Conservation (phyloP, 2,113 vertebrate species). For the Hippocampus zosterae region DNA sequence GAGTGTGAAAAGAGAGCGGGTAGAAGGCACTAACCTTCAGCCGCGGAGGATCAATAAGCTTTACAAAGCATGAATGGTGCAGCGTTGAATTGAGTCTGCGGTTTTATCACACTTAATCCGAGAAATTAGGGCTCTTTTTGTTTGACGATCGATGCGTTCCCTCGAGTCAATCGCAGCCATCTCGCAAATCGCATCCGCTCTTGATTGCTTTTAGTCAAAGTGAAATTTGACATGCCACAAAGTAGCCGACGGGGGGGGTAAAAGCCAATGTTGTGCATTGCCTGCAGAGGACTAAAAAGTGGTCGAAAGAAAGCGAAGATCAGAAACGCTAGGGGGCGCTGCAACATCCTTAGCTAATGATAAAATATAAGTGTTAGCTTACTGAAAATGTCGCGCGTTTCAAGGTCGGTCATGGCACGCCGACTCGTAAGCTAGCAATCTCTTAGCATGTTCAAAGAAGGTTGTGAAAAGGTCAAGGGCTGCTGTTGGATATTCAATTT, state of each 20-base stretch:
- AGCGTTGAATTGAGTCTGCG: not conserved
- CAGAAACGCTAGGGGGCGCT: not conserved
- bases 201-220: constrained; percentile 11
- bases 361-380: not conserved
- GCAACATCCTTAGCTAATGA: not conserved
- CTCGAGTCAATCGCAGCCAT: not conserved
- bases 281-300: not conserved
- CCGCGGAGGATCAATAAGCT: not conserved
- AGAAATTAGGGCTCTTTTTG: not conserved
- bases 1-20: not conserved
- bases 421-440: not conserved
- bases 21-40: not conserved
- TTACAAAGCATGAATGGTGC: not conserved
- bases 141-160: constrained; percentile 1
- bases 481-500: constrained; percentile 13
- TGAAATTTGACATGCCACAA: constrained; percentile 33
- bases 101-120: not conserved
- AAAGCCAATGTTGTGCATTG: constrained; percentile 15
- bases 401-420: not conserved
- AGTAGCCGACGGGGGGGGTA: constrained; percentile 34
- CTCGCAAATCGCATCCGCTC: not conserved
- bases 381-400: not conserved
- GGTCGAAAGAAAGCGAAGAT: not conserved
- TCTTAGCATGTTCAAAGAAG: constrained; percentile 5
- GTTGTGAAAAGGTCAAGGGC: constrained; percentile 9